Percentiles rank a stretch among this genome's conserved stretches.
These are phyloP conservation scores for Eurystomus glaucurus DNA, from an alignment of 2,797 vertebrate species.

Conservation along the genomic window DNA sequence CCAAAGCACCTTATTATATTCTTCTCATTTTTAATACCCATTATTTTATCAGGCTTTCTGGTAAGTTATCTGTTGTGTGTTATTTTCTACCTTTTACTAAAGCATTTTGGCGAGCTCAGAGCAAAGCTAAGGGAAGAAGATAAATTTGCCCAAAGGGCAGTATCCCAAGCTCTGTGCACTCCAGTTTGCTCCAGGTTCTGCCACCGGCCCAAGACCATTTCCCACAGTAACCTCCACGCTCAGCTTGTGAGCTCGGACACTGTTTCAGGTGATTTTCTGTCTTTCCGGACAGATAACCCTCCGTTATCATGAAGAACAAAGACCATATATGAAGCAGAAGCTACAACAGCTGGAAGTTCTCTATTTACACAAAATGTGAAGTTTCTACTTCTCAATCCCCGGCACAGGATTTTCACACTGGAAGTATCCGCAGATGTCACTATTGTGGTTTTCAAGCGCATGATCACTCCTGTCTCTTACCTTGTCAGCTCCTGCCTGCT, in stretches of 20 bases:
- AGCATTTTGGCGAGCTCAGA: not conserved
- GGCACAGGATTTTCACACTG: not conserved
- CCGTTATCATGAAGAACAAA: not conserved
- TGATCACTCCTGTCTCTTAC: not conserved
- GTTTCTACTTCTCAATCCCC: not conserved
- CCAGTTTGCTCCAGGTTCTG: not conserved
- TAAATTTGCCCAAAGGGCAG: not conserved
- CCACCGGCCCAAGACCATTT: not conserved
- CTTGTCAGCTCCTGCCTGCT: not conserved
- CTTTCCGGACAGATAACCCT: not conserved
- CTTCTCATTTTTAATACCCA: not conserved
- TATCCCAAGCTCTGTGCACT: rapidly evolving
- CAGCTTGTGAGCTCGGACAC: not conserved
- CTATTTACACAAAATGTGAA: not conserved
- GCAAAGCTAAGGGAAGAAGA: not conserved
- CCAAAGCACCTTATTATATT: not conserved
- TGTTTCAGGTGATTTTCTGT: not conserved
- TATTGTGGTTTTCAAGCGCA: not conserved
- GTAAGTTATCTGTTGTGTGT: not conserved
- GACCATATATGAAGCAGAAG: not conserved
- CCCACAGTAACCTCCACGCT: not conserved
- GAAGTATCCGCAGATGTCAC: not conserved
- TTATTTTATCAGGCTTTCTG: not conserved
- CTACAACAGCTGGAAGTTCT: not conserved
- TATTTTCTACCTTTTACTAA: not conserved